Percentiles rank a stretch among this genome's conserved stretches.
phyloP scores from a whole-genome alignment of 2,113 vertebrate genomes.

The Austrofundulus limnaeus region DNA sequence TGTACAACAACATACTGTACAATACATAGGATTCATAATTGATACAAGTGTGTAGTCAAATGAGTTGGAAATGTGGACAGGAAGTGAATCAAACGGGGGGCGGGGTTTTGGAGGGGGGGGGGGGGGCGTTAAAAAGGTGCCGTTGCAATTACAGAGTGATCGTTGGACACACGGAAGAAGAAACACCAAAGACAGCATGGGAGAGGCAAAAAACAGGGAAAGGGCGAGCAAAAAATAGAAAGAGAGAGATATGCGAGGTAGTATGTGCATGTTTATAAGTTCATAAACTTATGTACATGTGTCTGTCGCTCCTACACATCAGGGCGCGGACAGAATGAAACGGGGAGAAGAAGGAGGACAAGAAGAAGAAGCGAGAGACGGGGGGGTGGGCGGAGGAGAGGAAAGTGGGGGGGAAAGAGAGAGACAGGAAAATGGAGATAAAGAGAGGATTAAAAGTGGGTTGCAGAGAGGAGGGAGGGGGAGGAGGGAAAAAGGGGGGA shows the following conservation, averaged over 20 bases:
- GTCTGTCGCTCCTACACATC: constrained; percentile 78
- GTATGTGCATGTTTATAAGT: constrained; percentile 79
- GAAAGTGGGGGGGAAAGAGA: constrained; percentile 56
- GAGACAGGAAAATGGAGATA: constrained; percentile 69
- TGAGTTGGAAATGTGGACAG: constrained; percentile 67
- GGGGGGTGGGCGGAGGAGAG: constrained; percentile 57
- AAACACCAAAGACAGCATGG: constrained; percentile 76
- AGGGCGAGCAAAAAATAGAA: constrained; percentile 73
- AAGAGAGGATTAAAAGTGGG: constrained; percentile 71
- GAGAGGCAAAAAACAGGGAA: constrained; percentile 70
- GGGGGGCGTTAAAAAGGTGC: constrained; percentile 65
- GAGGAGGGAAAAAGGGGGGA: constrained; percentile 56
- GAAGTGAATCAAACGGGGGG: constrained; percentile 57
- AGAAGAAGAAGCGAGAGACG: constrained; percentile 60
- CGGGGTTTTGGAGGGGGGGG: too few relatives aligned
- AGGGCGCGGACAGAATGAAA: constrained; percentile 77
- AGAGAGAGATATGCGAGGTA: constrained; percentile 74
- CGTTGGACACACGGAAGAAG: constrained; percentile 71
- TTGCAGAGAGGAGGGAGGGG: constrained; percentile 50
- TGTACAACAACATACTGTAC: constrained; percentile 77
- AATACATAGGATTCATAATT: constrained; percentile 75
- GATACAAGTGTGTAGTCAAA: constrained; percentile 73
- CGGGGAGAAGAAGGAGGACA: constrained; percentile 65
- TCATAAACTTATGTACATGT: constrained; percentile 80
- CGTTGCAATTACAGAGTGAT: constrained; percentile 71